Conservation (phyloP, 2,797 vertebrate genomes). For the Simalia tracyae region DNA sequence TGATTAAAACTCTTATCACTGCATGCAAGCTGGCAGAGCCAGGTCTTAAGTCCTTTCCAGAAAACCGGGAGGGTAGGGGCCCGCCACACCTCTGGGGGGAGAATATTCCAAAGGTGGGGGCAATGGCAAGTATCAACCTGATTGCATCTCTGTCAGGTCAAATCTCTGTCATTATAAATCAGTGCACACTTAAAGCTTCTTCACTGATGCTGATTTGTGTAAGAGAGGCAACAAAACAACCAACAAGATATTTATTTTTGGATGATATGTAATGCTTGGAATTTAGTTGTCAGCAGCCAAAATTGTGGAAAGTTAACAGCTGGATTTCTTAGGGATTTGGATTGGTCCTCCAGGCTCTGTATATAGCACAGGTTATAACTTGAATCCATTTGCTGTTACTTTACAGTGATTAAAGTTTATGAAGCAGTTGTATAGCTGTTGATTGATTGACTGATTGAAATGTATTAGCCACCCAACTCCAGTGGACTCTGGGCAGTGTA, state of each 20-base stretch:
- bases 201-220: slow-evolving; percentile 7
- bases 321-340: neutral
- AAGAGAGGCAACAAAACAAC: slow-evolving; percentile 27
- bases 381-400: neutral
- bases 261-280: slow-evolving; percentile 45
- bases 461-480: neutral
- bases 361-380: slow-evolving; percentile 26
- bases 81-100: too few species aligned
- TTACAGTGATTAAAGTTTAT: neutral
- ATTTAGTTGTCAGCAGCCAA: slow-evolving; percentile 38
- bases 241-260: slow-evolving; percentile 36
- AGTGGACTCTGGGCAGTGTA: neutral
- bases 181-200: slow-evolving; percentile 34
- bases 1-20: too few species aligned
- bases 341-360: slow-evolving; percentile 58
- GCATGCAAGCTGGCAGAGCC: too few species aligned
- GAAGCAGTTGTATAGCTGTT: neutral
- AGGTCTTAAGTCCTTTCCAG: too few species aligned
- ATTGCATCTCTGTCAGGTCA: neutral
- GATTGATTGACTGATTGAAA: neutral
- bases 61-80: too few species aligned
- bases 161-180: neutral
- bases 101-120: too few species aligned
- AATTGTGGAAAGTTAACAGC: neutral
- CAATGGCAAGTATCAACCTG: too few species aligned